A percentile compares a stretch with the other conserved stretches of the same genome.
Evolutionary conservation across 2,113 vertebrate genomes (phyloP).

Genomic region (Corydoras maculifer): DNA sequence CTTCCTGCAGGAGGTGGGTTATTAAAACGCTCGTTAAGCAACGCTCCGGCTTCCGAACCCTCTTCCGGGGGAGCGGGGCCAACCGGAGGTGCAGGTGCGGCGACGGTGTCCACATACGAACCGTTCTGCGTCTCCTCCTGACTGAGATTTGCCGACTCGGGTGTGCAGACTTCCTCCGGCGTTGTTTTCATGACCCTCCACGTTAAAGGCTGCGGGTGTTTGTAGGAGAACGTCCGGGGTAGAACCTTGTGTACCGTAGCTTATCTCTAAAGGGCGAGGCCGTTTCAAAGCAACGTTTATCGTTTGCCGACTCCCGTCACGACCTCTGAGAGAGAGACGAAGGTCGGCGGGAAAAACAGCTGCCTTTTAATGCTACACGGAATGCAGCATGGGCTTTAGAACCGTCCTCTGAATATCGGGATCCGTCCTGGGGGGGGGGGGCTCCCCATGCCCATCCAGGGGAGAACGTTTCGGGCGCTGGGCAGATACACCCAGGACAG

Average conservation of each 20-base stretch:
- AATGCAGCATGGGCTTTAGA: neutral
- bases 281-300: neutral
- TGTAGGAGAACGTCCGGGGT: neutral
- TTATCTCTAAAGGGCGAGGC: constrained; percentile 26
- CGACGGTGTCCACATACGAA: neutral
- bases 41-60: constrained; percentile 1
- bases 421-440: too few species aligned
- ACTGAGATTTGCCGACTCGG: neutral
- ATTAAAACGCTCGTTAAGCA: constrained; percentile 36
- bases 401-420: too few species aligned
- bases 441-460: too few species aligned
- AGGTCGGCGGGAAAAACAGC: neutral
- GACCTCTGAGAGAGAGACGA: constrained; percentile 1
- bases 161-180: too few species aligned
- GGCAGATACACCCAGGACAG: too few species aligned
- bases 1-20: constrained; percentile 32
- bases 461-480: too few species aligned
- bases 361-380: neutral
- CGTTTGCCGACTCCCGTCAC: neutral
- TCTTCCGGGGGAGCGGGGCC: constrained; percentile 11
- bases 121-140: too few species aligned
- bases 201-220: neutral
- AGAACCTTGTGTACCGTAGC: constrained; percentile 1
- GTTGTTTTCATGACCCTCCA: neutral
- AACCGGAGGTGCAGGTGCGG: constrained; percentile 5